Evolutionary conservation across 1,140 invertebrate species (phyloP).

Genomic region (Lucilia sericata): DNA sequence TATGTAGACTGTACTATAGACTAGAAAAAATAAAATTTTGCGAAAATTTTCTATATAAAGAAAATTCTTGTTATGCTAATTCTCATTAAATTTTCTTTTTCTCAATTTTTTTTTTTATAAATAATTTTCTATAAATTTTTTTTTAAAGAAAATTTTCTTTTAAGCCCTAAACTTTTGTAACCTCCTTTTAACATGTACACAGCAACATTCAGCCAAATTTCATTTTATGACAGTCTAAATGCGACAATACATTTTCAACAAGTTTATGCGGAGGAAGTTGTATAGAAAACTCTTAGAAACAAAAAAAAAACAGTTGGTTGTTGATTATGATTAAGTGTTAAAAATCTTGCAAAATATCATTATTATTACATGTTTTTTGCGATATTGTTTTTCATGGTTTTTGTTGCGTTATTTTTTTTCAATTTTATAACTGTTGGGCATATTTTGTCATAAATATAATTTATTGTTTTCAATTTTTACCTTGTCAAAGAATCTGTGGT

Average conservation of each 20-base stretch:
- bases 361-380: slow-evolving; percentile 10
- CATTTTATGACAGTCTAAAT: slow-evolving; percentile 21
- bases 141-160: too few species aligned
- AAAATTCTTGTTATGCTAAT: too few species aligned
- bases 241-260: slow-evolving; percentile 26
- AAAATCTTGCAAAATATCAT: slow-evolving; percentile 21
- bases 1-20: too few species aligned
- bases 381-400: background rate
- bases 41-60: too few species aligned
- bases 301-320: slow-evolving; percentile 17
- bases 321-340: slow-evolving; percentile 27
- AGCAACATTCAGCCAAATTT: background rate
- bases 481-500: background rate
- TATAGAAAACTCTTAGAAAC: background rate
- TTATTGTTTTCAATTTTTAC: slow-evolving; percentile 19
- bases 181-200: too few species aligned
- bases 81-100: too few species aligned
- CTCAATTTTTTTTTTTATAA: too few species aligned
- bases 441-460: slow-evolving; percentile 25
- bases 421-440: background rate
- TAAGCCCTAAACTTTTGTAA: too few species aligned
- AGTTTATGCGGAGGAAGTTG: slow-evolving; percentile 25
- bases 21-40: too few species aligned
- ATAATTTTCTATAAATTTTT: too few species aligned
- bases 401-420: background rate